Evolutionary conservation across 1,140 invertebrate genomes (phyloP), one percentile per base, ranked within the genome.

Genomic region (Pinna nobilis): DNA sequence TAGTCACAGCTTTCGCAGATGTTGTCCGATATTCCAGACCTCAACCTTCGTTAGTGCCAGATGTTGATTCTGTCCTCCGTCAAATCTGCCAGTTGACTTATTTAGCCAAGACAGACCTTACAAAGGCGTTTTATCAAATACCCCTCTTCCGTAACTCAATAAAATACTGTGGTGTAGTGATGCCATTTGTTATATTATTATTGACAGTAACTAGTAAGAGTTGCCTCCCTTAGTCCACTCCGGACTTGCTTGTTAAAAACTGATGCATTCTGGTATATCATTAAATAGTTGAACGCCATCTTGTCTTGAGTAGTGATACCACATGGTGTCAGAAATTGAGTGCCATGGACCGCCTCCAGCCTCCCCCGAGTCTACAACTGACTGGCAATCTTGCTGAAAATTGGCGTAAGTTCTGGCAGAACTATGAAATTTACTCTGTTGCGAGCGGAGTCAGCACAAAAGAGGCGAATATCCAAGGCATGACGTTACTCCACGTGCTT

Each of bases 41-140:
- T 0, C 51, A 67, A 50, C 67, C 71, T 9, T 68, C 71, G 0
- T 53, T 77, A 2, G 67, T 78, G 61, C 55, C 76, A 11, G 67
- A 78, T 61, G 67, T 78, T 9, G 72, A 78, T 30, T 70, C 61
- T 18, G 75, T 68, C 3, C 30, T 71, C 9, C 23, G 67, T 11
- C 47, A 67, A 37, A 78, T 78, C 33, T 72, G 53, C 4, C 71
- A 78, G 25, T 78, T 60, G 76, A 75, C 59, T 47, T 66, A 66
- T n/a, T 65, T 74, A 5, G 37, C 63, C 11, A 35, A 18, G n/a
- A 74, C 78, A 13, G 71, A 77, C 37, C 55, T 80, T 9, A 71
- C 71, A 18, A 74, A 55, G 37, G 67, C 71, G 1, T 77, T 80
- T n/a, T 75, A 77, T 35, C 70, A 78, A 59, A 74, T 80, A 23